Evolutionary conservation across 2,113 vertebrate species (phyloP).

Genomic region (Channa maculata): DNA sequence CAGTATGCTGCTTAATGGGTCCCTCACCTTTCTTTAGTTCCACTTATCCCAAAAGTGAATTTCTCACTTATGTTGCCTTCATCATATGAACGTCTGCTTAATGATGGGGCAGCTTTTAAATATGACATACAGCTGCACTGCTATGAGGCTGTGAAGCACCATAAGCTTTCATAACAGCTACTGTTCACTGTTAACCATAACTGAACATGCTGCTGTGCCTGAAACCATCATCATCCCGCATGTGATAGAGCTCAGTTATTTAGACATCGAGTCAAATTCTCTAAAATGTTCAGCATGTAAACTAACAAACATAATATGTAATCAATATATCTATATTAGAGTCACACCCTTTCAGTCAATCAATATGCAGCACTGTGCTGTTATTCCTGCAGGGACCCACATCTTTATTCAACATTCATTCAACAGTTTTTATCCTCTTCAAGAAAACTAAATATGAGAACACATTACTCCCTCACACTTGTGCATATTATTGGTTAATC

Average conservation of each 20-base stretch:
- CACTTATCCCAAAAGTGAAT: no score
- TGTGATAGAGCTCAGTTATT: conserved; percentile 14
- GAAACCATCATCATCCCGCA: conserved; percentile 49
- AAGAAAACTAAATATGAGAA: not conserved
- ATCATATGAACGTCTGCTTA: conserved; percentile 13
- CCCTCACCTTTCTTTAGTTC: not conserved
- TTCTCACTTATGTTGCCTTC: conserved; percentile 2
- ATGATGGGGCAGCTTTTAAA: conserved; percentile 21
- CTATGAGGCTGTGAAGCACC: conserved; percentile 31
- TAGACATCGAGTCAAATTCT: not conserved
- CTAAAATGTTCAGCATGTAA: not conserved
- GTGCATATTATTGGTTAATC: not conserved
- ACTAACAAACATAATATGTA: not conserved
- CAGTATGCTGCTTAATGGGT: conserved; percentile 10
- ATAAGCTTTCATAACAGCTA: conserved; percentile 32
- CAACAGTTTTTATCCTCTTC: not conserved
- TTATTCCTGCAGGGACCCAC: not conserved
- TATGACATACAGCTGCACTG: conserved; percentile 28
- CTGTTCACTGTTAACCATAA: not conserved
- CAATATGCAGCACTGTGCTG: not conserved
- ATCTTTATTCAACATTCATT: not conserved
- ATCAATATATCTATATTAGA: not conserved
- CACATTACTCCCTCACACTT: not conserved
- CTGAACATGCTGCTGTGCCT: conserved; percentile 39
- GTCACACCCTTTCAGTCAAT: not conserved